Percentiles rank a stretch among this genome's conserved stretches.
Evolutionary conservation across 2,888 invertebrate genomes (phyloP).

Genomic region (Crepidodera aurea): DNA sequence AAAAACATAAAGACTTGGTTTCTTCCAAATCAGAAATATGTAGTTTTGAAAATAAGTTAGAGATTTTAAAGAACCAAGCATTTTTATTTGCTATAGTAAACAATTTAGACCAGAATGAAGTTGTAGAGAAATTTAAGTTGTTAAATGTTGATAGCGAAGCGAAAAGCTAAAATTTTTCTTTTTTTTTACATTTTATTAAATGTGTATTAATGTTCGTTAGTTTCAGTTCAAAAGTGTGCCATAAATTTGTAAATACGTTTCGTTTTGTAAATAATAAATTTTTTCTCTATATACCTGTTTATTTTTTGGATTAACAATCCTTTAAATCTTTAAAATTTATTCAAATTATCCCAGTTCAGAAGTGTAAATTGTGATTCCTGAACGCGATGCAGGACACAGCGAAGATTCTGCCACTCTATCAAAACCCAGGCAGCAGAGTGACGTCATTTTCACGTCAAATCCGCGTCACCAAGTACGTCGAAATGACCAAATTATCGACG

Average conservation of each 20-base stretch:
- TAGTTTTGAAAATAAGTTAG: conserved; percentile 33
- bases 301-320: too few relatives aligned
- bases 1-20: conserved; percentile 26
- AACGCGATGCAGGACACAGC: too few relatives aligned
- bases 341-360: too few relatives aligned
- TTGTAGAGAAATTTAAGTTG: conserved; percentile 30
- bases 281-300: too few relatives aligned
- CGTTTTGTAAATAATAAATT: neutral
- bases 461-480: too few relatives aligned
- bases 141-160: conserved; percentile 47
- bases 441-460: too few relatives aligned
- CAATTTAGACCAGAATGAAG: conserved; percentile 36
- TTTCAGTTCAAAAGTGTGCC: conserved; percentile 25
- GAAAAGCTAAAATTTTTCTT: conserved; percentile 45
- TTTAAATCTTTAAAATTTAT: too few relatives aligned
- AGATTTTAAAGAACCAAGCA: conserved; percentile 39
- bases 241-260: neutral
- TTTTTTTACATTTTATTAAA: neutral
- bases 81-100: conserved; percentile 39
- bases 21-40: conserved; percentile 13
- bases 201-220: neutral
- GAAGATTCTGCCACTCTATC: too few relatives aligned
- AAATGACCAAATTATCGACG: too few relatives aligned
- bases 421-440: too few relatives aligned
- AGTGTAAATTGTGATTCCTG: too few relatives aligned